phyloP scores from a whole-genome alignment of 2,113 vertebrate genomes.

The Malurus melanocephalus region DNA sequence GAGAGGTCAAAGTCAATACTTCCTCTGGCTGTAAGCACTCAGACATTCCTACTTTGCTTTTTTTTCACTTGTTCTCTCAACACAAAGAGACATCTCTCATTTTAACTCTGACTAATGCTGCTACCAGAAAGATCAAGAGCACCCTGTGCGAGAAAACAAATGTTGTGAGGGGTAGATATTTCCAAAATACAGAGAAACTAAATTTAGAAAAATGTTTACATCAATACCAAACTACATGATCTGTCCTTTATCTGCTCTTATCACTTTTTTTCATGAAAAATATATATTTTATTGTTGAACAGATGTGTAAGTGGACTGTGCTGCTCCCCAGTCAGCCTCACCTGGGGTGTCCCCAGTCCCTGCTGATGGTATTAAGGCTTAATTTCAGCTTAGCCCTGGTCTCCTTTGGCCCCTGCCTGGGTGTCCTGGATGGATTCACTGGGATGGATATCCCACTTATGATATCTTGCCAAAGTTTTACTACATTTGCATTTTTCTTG shows the following conservation, averaged over 20 bases:
- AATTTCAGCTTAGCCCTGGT: not conserved
- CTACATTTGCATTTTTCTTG: not conserved
- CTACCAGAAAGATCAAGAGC: not conserved
- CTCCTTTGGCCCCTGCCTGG: not conserved
- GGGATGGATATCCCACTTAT: not conserved
- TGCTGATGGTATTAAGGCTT: not conserved
- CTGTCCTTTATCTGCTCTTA: not conserved
- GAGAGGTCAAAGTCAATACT: not conserved
- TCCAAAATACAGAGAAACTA: not conserved
- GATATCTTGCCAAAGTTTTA: not conserved
- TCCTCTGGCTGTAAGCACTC: not conserved
- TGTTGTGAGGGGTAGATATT: not conserved
- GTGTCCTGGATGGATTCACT: not conserved
- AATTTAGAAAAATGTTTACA: not conserved
- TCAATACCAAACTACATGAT: not conserved
- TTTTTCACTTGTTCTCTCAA: not conserved
- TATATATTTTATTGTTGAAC: not conserved
- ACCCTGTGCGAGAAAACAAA: not conserved
- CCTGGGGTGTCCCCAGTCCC: accelerated
- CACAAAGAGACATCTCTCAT: not conserved
- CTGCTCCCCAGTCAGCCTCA: not conserved
- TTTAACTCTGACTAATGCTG: not conserved
- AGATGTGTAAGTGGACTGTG: not conserved
- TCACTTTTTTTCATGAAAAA: not conserved
- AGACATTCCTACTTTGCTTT: not conserved